Evolutionary conservation across 2,888 invertebrate genomes (phyloP).

Genomic region (Melanophora roralis): DNA sequence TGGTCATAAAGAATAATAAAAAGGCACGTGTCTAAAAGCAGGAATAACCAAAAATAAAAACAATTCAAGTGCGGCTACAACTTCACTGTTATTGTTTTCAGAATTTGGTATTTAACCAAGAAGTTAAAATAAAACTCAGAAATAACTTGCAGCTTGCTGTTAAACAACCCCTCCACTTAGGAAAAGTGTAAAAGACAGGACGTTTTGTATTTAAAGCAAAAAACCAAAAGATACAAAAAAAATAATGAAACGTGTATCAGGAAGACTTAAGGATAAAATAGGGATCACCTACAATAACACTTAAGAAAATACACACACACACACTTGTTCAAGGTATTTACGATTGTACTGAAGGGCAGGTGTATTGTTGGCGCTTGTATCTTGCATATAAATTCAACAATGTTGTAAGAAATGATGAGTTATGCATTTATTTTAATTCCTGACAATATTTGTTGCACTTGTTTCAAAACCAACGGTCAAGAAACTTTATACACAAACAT

Average conservation of each 20-base stretch:
- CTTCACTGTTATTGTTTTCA: constrained; percentile 27
- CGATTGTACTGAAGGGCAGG: constrained; percentile 3
- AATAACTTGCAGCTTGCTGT: constrained; percentile 55
- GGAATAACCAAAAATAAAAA: constrained; percentile 1
- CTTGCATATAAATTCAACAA: constrained; percentile 22
- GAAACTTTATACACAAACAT: background rate
- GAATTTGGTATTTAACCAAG: background rate
- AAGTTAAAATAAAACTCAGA: background rate
- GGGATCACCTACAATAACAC: constrained; percentile 57
- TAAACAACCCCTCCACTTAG: constrained; percentile 38
- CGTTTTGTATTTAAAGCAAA: constrained; percentile 16
- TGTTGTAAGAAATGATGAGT: constrained; percentile 53
- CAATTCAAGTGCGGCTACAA: constrained; percentile 29
- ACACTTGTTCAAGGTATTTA: background rate
- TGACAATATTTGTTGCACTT: constrained; percentile 32
- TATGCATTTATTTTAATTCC: constrained; percentile 31
- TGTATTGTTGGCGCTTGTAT: constrained; percentile 52
- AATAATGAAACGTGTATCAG: background rate
- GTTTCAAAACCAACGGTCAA: background rate
- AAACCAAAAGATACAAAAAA: background rate
- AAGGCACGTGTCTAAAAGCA: constrained; percentile 51
- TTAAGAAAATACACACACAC: background rate
- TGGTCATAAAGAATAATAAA: constrained; percentile 43
- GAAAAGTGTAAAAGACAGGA: constrained; percentile 38
- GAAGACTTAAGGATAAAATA: constrained; percentile 36